Base-by-base conservation (phyloP, 2,888 invertebrate species). In the Petrophora chlorosata region DNA sequence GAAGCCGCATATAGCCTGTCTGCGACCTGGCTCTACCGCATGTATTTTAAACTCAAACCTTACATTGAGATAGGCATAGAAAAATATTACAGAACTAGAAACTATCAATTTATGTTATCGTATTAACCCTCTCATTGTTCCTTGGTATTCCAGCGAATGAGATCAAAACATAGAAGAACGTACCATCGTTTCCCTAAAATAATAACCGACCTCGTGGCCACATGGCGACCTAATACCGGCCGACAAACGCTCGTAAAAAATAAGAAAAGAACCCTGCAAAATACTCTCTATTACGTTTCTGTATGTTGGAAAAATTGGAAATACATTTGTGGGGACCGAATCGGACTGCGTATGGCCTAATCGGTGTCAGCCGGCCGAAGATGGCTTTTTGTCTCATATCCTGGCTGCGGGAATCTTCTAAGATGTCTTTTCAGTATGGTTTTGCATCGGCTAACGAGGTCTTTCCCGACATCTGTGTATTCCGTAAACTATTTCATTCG, bases 151-250 rank as follows among this genome's bases (percentile, higher is more conserved):
- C 26, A 3, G 15, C 3, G 10, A 26, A 32, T n/a, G 16, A 22
- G 43, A 41, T 13, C 34, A 48, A 53, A 59, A 57, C 55, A 59
- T 55, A 54, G 40, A 42, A 44, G 33, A 46, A 43, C 42, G 33
- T 47, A 39, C 30, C 35, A 52, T 56, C 67, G 46, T 50, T 36
- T 47, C 62, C 66, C 63, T 74, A 72, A 86, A 83, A 85, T 85
- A 85, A 86, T 85, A 87, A 82, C 78, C 75, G 70, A 69, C 69
- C 75, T 78, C 70, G 61, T 66, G 74, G 77, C 82, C 86, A 85
- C 82, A 86, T 85, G 86, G 73, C 79, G 83, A 65, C 75, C 72
- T 81, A 85, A 86, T 85, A 85, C 79, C 77, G 70, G 64, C 73
- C 73, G 77, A 72, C 64, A 66, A 63, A 63, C 51, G 74, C 76